phyloP scores from a whole-genome alignment of 2,888 invertebrate species.

The Perizoma affinitatum region DNA sequence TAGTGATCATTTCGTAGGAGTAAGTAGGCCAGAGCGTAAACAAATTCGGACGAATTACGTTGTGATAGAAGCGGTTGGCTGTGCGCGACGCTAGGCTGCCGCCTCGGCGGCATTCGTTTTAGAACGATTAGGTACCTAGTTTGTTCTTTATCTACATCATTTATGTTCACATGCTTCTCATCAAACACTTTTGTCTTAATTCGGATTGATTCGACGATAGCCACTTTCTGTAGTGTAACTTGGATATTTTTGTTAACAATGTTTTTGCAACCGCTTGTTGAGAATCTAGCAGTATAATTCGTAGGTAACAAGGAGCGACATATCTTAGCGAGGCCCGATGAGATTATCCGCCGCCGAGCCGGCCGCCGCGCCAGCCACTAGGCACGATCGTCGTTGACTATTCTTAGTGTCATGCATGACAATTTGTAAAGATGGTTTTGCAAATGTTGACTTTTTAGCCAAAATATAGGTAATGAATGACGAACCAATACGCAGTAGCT shows the following conservation, averaged over 20 bases:
- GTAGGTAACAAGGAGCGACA: constrained; percentile 67
- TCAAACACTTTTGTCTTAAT: constrained; percentile 44
- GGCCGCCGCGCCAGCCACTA: constrained; percentile 50
- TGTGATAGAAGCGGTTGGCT: constrained; percentile 72
- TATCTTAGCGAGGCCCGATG: constrained; percentile 64
- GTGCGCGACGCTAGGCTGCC: constrained; percentile 57
- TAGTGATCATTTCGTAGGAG: constrained; percentile 81
- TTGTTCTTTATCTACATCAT: constrained; percentile 14
- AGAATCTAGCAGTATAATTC: constrained; percentile 52
- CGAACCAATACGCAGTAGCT: constrained; percentile 84
- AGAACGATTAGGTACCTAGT: constrained; percentile 47
- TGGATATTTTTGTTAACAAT: constrained; percentile 49
- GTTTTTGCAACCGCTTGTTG: constrained; percentile 61
- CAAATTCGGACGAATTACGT: constrained; percentile 81
- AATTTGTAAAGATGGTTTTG: constrained; percentile 81
- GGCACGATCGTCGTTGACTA: constrained; percentile 76
- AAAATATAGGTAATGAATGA: constrained; percentile 82
- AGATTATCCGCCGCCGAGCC: constrained; percentile 56
- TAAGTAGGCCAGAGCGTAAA: constrained; percentile 82
- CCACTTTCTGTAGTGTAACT: constrained; percentile 51
- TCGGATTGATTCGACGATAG: constrained; percentile 55
- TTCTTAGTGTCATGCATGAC: constrained; percentile 82
- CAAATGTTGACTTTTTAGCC: constrained; percentile 84
- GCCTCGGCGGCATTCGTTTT: constrained; percentile 53
- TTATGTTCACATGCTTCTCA: constrained; percentile 57